Base-by-base conservation (phyloP, 1,140 invertebrate species). In the Epicauta chinensis region DNA sequence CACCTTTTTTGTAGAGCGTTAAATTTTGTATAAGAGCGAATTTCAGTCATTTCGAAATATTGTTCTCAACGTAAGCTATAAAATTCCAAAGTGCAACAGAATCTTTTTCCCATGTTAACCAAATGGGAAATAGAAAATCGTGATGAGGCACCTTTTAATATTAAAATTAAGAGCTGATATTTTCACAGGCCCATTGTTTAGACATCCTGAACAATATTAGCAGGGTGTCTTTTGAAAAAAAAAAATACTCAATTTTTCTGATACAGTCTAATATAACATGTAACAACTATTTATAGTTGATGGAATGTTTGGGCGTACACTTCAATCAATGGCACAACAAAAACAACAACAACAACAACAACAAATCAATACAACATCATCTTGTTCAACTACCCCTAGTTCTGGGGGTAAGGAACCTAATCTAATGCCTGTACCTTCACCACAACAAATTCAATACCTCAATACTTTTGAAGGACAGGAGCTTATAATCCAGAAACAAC, bases 381-480 rank as follows among this genome's bases (percentile, higher is more conserved):
- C 64, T 16, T 54, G 53, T 53, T 58, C 71, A 38, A 62, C 66
- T 42, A 68, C 67, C 44, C 48, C 61, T 73, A 12, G 59, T 72
- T 70, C 73, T 11, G 52, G 52, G 51, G 56, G 56, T 7, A 69
- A 91, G 73, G 90, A 93, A 72, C 86, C 89, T 16, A 93, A 93
- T 74, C 75, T 97, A 55, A 95, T 96, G 89, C 92, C 92, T 36
- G 92, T 95, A 56, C 93, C 93, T 53, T 95, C 93, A 47, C 92
- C 93, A 17, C 92, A 95, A 73, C 91, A 94, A 79, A 94, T 96
- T 68, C 91, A 92, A 61, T 96, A 95, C 77, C 79, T 95, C 53
- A 94, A 92, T 77, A 86, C 91, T 51, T 95, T 96, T 73, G 92
- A 96, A 77, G 92, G 92, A 38, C 93, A 97, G 78, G 93, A 97